A percentile compares a stretch with the other conserved stretches of the same genome.
Conservation (phyloP, 2,113 vertebrate species). For the Heliornis fulica region DNA sequence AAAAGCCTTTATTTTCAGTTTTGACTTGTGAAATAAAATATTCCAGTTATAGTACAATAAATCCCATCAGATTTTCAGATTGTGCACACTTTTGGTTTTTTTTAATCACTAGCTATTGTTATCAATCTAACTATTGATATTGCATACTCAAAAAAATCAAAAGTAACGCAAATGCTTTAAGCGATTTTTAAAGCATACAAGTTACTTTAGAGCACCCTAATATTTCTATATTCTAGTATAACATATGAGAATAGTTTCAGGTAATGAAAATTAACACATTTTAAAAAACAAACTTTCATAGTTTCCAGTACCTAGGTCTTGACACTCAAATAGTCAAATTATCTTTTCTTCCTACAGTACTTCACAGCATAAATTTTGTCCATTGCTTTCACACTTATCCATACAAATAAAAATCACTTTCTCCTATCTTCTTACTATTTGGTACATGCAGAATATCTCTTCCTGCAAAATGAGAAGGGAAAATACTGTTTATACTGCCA, state of each 20-base stretch:
- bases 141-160: neutral
- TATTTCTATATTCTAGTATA: neutral
- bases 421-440: neutral
- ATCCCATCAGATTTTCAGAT: neutral
- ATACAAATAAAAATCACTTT: neutral
- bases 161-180: neutral
- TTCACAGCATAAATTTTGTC: neutral
- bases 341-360: neutral
- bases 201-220: neutral
- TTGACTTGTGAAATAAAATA: neutral
- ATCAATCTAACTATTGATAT: neutral
- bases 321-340: neutral
- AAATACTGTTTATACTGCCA: neutral
- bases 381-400: neutral
- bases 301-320: neutral
- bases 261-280: neutral
- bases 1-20: neutral
- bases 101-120: accelerated
- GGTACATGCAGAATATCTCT: neutral
- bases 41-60: neutral
- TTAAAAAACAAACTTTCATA: neutral
- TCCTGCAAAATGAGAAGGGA: accelerated
- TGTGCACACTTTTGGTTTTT: accelerated
- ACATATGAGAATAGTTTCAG: neutral
- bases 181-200: neutral